Evolutionary conservation across 2,797 vertebrate species (phyloP).

Genomic region (Myoxocephalus aenaeus): DNA sequence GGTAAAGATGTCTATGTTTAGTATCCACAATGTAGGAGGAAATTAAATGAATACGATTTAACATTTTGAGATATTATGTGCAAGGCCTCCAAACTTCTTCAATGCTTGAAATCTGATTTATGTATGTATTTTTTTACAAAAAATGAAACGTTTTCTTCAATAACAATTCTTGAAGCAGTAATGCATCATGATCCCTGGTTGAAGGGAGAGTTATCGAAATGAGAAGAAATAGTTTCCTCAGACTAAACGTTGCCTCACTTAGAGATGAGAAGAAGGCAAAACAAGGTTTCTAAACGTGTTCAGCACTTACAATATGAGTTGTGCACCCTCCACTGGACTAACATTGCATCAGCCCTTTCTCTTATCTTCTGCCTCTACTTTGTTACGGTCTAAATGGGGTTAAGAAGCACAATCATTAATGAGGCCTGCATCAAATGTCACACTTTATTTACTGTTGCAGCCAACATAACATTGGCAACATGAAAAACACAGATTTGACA

Average conservation of each 20-base stretch:
- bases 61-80: neutral
- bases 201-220: neutral
- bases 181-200: neutral
- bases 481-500: neutral
- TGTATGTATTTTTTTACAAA: neutral
- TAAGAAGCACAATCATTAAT: neutral
- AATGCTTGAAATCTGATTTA: neutral
- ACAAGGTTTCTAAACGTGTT: neutral
- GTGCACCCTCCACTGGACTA: constrained; percentile 32
- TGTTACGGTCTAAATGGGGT: neutral
- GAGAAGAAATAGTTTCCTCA: neutral
- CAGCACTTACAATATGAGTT: neutral
- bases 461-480: neutral
- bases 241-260: neutral
- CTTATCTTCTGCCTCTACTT: neutral
- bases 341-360: neutral
- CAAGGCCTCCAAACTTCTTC: neutral
- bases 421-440: neutral
- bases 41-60: neutral
- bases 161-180: neutral
- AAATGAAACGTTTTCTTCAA: too few species aligned
- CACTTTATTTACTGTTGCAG: neutral
- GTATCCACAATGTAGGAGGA: neutral
- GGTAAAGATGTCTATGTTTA: neutral
- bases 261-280: neutral